phyloP scores from a whole-genome alignment of 2,797 vertebrate genomes.

The Bovichtus diacanthus region DNA sequence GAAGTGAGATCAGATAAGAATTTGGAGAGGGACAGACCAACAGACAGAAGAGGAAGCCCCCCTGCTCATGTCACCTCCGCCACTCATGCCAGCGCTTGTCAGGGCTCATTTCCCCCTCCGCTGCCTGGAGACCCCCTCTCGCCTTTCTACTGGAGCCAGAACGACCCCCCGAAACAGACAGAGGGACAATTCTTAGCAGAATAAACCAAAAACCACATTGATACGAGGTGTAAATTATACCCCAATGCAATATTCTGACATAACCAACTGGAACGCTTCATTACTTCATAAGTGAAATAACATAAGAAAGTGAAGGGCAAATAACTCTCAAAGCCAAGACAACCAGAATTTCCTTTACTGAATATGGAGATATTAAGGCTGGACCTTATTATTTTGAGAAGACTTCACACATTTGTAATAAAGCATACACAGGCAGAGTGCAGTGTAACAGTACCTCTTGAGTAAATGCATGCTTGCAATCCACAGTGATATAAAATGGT shows the following conservation, averaged over 20 bases:
- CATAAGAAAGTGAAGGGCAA: conserved; percentile 42
- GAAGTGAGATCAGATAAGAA: conserved; percentile 86
- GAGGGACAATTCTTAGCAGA: conserved; percentile 72
- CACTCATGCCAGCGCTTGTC: conserved; percentile 74
- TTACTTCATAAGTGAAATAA: conserved; percentile 49
- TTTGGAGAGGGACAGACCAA: conserved; percentile 52
- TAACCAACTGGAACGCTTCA: conserved; percentile 45
- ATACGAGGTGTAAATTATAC: conserved; percentile 67
- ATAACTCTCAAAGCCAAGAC: conserved; percentile 37
- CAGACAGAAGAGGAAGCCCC: conserved; percentile 77
- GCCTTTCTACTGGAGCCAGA: conserved; percentile 76
- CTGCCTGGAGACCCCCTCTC: conserved; percentile 76
- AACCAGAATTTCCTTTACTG: conserved; percentile 31
- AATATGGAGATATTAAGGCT: conserved; percentile 27
- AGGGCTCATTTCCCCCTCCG: conserved; percentile 81
- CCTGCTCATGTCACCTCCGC: conserved; percentile 75
- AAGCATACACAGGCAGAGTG: conserved; percentile 7
- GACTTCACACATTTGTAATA: conserved; percentile 21
- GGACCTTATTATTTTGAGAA: conserved; percentile 8
- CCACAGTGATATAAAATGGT: neutral
- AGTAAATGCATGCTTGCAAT: conserved; percentile 1
- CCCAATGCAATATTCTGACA: conserved; percentile 43
- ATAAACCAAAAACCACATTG: conserved; percentile 45
- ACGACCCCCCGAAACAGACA: conserved; percentile 71
- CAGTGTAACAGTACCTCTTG: conserved; percentile 5